phyloP scores from a whole-genome alignment of 2,113 vertebrate genomes.

The Dolichallabes microphthalmus region DNA sequence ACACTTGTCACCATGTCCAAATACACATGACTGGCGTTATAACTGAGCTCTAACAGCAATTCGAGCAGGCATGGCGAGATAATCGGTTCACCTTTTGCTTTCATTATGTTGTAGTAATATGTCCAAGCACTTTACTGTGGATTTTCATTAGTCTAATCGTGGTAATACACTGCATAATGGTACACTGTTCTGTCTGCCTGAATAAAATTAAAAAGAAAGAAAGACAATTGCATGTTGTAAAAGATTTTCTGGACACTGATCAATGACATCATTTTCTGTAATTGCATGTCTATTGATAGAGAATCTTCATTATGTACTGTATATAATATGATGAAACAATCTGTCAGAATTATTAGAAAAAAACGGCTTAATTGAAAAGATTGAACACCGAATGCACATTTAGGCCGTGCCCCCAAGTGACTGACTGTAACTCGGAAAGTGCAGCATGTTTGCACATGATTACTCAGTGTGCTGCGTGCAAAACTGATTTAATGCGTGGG shows the following conservation, averaged over 20 bases:
- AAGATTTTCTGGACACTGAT: neutral
- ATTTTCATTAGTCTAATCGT: neutral
- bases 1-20: neutral
- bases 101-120: neutral
- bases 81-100: neutral
- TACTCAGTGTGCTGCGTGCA: neutral
- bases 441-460: conserved; percentile 13
- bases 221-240: neutral
- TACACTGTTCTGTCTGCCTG: neutral
- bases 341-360: neutral
- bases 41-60: neutral
- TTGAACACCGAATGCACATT: neutral
- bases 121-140: neutral
- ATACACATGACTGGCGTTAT: neutral
- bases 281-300: neutral
- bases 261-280: neutral
- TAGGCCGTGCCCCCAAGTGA: neutral
- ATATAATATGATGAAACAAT: neutral
- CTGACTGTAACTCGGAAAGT: neutral
- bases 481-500: neutral
- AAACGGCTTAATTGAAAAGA: neutral
- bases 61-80: neutral
- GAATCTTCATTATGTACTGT: neutral
- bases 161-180: neutral
- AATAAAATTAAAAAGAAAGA: no score